These are phyloP conservation scores for Peromyscus polionotus DNA, from an alignment of 2,113 vertebrate species.

Conservation along the genomic window DNA sequence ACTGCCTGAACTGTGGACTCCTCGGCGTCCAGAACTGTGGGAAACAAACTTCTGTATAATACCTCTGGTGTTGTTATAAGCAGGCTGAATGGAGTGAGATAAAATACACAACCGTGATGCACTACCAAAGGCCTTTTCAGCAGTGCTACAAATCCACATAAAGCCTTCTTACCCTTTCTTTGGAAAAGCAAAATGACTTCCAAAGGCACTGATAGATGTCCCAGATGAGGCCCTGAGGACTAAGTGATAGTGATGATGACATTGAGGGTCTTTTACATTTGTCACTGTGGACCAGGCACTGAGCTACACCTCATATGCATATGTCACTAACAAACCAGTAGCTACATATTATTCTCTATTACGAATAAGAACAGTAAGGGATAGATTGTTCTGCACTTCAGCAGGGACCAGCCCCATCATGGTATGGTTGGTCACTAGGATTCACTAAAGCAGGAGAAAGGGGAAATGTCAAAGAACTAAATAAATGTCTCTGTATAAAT, in stretches of 20 bases:
- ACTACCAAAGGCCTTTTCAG: background rate
- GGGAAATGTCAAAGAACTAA: background rate
- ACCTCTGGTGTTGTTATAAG: no score
- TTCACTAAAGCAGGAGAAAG: background rate
- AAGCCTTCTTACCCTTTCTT: background rate
- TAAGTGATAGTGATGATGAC: fast-evolving
- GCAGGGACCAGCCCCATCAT: background rate
- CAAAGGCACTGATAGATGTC: background rate
- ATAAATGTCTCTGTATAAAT: background rate
- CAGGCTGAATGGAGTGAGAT: background rate
- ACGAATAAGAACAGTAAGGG: background rate
- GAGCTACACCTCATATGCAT: background rate
- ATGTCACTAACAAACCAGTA: background rate
- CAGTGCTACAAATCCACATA: background rate
- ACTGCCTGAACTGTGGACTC: background rate
- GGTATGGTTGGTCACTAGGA: background rate
- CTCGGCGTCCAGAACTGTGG: background rate
- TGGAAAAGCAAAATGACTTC: background rate
- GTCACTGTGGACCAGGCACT: background rate
- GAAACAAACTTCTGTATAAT: background rate
- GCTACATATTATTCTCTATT: background rate
- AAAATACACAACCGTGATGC: fast-evolving
- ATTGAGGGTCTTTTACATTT: background rate
- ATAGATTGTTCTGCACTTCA: background rate
- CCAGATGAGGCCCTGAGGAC: background rate